phyloP scores from a whole-genome alignment of 2,888 invertebrate species.

The Drosophila mimetica region DNA sequence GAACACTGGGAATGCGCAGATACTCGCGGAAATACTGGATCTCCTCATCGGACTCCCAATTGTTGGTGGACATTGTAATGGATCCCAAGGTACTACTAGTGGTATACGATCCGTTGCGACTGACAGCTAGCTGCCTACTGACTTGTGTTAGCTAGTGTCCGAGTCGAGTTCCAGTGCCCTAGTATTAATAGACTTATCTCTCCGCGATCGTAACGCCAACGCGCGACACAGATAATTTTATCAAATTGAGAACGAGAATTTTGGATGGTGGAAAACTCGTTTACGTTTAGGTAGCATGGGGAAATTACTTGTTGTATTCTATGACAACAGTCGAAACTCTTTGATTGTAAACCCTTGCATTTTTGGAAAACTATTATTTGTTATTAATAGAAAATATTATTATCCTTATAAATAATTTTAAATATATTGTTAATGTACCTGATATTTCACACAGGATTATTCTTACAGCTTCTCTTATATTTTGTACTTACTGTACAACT shows the following conservation, averaged over 20 bases:
- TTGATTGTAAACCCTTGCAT: background rate
- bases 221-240: constrained; percentile 58
- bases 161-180: constrained; percentile 22
- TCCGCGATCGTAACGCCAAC: constrained; percentile 52
- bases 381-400: no score
- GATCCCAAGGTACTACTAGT: background rate
- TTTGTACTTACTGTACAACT: background rate
- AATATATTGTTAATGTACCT: no score
- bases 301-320: constrained; percentile 8
- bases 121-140: constrained; percentile 52
- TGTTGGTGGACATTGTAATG: constrained; percentile 39
- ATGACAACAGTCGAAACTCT: background rate
- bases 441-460: no score
- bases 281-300: constrained; percentile 10
- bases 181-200: constrained; percentile 30
- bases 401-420: no score
- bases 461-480: background rate
- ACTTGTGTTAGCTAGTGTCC: constrained; percentile 22
- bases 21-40: constrained; percentile 93
- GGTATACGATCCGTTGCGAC: constrained; percentile 31
- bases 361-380: background rate
- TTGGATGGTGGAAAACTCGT: constrained; percentile 20
- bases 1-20: constrained; percentile 93
- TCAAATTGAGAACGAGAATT: constrained; percentile 38
- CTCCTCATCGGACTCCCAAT: constrained; percentile 86